These are phyloP conservation scores for Sapayoa aenigma DNA, from an alignment of 2,113 vertebrate species.

Conservation along the genomic window DNA sequence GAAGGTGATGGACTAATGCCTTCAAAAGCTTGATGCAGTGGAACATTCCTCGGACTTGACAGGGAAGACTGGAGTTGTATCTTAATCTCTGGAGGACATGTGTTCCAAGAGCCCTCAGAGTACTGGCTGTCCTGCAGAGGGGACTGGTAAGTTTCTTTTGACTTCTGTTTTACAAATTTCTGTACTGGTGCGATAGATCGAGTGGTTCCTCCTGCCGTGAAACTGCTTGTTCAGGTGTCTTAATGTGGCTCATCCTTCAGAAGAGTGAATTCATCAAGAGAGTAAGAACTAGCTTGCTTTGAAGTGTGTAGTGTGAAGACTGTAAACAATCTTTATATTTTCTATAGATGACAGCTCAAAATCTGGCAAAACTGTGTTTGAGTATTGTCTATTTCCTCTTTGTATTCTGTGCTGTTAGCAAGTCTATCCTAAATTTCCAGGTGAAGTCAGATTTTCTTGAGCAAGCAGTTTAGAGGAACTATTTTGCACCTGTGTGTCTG, in stretches of 20 bases:
- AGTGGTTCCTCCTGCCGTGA: not conserved
- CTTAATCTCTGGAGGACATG: not conserved
- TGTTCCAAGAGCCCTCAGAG: not conserved
- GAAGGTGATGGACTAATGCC: not conserved
- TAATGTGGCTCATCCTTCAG: not conserved
- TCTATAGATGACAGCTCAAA: not conserved
- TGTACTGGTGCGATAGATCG: not conserved
- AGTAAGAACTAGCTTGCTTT: not conserved
- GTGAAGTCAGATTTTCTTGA: not conserved
- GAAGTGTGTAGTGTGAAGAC: not conserved
- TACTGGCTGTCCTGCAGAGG: not conserved
- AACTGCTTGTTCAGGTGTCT: not conserved
- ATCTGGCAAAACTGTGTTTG: not conserved
- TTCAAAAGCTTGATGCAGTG: not conserved
- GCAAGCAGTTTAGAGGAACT: not conserved
- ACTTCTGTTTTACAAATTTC: not conserved
- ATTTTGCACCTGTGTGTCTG: not conserved
- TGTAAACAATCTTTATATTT: not conserved
- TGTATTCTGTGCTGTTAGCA: not conserved
- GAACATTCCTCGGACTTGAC: not conserved
- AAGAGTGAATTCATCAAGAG: not conserved
- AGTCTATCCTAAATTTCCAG: not conserved
- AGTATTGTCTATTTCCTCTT: not conserved
- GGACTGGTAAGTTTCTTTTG: not conserved
- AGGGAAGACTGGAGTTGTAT: not conserved